A percentile compares a stretch with the other conserved stretches of the same genome.
These are phyloP conservation scores for Cephalophus harveyi DNA, from an alignment of 2,113 vertebrate genomes.

Conservation along the genomic window DNA sequence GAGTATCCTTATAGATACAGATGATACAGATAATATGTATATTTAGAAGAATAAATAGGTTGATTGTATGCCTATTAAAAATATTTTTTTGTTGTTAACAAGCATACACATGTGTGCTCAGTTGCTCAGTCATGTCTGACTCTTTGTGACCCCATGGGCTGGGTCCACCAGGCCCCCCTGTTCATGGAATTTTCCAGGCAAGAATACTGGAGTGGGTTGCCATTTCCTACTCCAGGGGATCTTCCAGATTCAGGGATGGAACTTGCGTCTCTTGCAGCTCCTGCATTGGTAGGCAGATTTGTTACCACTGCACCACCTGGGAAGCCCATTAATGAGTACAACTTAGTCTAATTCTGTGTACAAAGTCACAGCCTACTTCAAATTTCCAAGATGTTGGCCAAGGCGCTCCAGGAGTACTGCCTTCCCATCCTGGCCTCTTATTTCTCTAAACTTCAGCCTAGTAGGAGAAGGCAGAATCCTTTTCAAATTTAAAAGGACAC, in stretches of 20 bases:
- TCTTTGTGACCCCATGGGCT: not conserved
- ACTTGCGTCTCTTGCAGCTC: not conserved
- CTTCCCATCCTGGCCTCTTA: not conserved
- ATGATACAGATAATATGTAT: conserved; percentile 2
- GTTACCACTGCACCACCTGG: not conserved
- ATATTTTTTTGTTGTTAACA: not conserved
- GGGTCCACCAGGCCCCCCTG: not conserved
- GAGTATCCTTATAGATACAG: not conserved
- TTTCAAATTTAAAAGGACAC: not conserved
- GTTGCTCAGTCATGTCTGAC: not conserved
- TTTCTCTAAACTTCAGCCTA: not conserved
- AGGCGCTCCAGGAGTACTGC: not conserved
- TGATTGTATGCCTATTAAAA: not conserved
- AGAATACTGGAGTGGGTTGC: not conserved
- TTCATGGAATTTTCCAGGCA: not conserved
- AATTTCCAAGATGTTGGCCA: not conserved
- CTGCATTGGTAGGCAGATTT: not conserved
- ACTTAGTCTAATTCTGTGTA: not conserved
- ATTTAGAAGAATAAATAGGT: conserved; percentile 31
- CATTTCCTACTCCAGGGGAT: not conserved
- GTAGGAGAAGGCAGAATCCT: not conserved
- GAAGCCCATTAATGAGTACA: not conserved
- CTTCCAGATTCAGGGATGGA: not conserved
- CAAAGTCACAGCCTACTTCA: not conserved
- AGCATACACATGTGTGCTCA: not conserved